phyloP scores from a whole-genome alignment of 2,888 invertebrate genomes.

The Caenorhabditis zanzibari region DNA sequence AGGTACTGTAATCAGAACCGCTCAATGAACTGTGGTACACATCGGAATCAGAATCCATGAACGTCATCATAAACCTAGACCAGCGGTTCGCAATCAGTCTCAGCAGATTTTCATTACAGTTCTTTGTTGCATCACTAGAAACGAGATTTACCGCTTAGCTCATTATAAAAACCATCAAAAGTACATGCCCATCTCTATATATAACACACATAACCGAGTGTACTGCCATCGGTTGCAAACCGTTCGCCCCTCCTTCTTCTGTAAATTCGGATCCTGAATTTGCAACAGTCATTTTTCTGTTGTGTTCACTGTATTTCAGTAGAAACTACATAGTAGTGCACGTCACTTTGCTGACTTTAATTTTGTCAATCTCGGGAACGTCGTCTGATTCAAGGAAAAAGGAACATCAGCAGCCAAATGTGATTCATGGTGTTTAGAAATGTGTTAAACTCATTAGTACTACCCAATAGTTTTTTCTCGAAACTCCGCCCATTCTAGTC shows the following conservation, averaged over 20 bases:
- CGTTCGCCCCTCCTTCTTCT: conserved; percentile 2
- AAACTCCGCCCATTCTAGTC: conserved; percentile 48
- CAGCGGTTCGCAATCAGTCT: conserved; percentile 54
- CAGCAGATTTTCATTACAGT: conserved; percentile 23
- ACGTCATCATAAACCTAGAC: conserved; percentile 36
- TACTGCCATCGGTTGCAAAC: conserved; percentile 38
- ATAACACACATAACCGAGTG: conserved; percentile 13
- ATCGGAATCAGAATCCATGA: conserved; percentile 27
- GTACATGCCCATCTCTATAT: conserved; percentile 52
- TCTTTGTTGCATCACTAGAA: conserved; percentile 50
- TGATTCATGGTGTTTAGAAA: conserved; percentile 53
- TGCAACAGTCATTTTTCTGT: neutral
- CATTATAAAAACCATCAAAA: conserved; percentile 61
- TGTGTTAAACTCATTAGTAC: conserved; percentile 43
- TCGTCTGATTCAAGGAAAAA: neutral
- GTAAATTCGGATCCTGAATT: conserved; percentile 34
- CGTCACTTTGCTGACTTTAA: conserved; percentile 42
- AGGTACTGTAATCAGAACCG: conserved; percentile 20
- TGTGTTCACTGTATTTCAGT: neutral
- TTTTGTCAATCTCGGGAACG: neutral
- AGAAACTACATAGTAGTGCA: conserved; percentile 44
- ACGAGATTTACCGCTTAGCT: conserved; percentile 45
- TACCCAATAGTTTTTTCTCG: conserved; percentile 5
- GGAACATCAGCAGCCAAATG: conserved; percentile 37
- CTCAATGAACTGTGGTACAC: conserved; percentile 16